These are phyloP conservation scores for Netelia inedita DNA, from an alignment of 2,888 invertebrate genomes.

Conservation along the genomic window DNA sequence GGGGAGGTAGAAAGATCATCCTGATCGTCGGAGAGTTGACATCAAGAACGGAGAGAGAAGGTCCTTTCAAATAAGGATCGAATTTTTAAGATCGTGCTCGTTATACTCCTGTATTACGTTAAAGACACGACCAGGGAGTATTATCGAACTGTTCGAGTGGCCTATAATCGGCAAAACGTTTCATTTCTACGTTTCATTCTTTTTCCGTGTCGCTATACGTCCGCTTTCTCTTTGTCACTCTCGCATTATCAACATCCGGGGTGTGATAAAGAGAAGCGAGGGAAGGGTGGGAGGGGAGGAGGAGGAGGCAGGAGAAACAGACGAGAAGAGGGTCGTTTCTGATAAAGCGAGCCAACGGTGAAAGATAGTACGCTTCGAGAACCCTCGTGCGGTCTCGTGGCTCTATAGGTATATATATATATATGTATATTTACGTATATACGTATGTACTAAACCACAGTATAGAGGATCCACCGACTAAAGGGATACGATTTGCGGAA, in stretches of 20 bases:
- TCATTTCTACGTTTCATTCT: background rate
- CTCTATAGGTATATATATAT: background rate
- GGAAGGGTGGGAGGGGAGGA: too few species aligned
- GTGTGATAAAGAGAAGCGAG: too few species aligned
- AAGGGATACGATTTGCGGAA: constrained; percentile 57
- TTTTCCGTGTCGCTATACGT: background rate
- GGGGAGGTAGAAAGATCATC: too few species aligned
- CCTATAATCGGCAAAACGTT: background rate
- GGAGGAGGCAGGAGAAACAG: too few species aligned
- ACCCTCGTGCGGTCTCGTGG: background rate
- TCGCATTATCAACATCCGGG: constrained; percentile 39
- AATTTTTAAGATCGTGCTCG: too few species aligned
- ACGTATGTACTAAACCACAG: constrained; percentile 18
- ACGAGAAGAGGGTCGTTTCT: background rate
- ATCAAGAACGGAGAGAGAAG: too few species aligned
- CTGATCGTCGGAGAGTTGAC: too few species aligned
- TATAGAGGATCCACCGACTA: constrained; percentile 20
- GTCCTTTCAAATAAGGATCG: too few species aligned
- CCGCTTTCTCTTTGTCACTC: background rate
- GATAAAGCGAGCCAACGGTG: constrained; percentile 14
- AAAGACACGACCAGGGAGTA: too few species aligned
- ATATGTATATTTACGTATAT: constrained; percentile 16
- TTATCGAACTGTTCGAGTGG: too few species aligned
- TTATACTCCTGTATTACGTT: too few species aligned
- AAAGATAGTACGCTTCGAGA: constrained; percentile 8